Base-by-base conservation (phyloP, 1,140 invertebrate genomes). In the Physella acuta region DNA sequence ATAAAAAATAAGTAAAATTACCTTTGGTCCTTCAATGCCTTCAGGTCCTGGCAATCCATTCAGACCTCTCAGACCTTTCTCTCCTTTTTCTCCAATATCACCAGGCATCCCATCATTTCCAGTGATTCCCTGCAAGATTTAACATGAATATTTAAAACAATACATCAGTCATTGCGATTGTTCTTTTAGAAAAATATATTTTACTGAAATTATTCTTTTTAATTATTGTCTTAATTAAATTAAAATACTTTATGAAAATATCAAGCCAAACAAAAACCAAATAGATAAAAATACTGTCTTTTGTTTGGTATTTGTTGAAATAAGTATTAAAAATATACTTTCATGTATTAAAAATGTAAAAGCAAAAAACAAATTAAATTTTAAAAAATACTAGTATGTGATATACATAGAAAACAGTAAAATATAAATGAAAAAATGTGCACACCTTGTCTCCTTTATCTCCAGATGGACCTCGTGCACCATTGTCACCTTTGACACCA, bases 31-130 rank as follows among this genome's bases (percentile, higher is more conserved):
- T 87, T 94, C 92, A 4, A 91, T 90, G n/a, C 93, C 93, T 87
- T 93, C 92, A 30, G 90, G 82, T 0, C 92, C 93, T 11, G 89
- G 82, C 17, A 88, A 84, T 51, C 92, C 92, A 49, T 85, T 82
- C 44, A 88, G 86, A 34, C 92, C 92, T n/a, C 83, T 73, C 3
- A 87, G 76, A 52, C 93, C 92, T 62, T 88, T 85, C 65, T 93
- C 91, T 56, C 92, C 93, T 84, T 92, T 93, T 1, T 80, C 72
- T 31, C 92, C 93, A 56, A 88, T 78, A 72, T 93, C 91, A 26
- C 92, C 92, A 71, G 91, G 92, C 76, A 91, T 89, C n/a, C 92
- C 92, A 79, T 92, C 91, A 34, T 87, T 75, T 33, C 92, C 92
- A 58, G 86, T 81, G 8, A 68, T 52, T 37, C 84, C 84, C 84